phyloP scores from a whole-genome alignment of 30 jellyfish, hydroid and myxozoan genomes.

The Phacellophora camtschatica region DNA sequence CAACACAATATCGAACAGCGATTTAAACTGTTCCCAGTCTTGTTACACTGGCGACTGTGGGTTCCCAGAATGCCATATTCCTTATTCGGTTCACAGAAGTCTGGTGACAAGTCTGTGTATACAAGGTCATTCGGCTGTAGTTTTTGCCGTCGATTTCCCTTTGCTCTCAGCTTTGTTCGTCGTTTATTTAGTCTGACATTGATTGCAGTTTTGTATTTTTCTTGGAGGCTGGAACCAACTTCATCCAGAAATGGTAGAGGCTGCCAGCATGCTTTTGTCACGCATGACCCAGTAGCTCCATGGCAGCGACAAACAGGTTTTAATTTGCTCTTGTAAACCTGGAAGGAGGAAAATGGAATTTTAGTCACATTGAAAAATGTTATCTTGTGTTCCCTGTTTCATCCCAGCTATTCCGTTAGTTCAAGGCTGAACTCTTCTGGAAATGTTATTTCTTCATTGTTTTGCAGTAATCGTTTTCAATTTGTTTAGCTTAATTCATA shows the following conservation, averaged over 20 bases:
- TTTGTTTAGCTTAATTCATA: no score
- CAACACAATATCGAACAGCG: conserved; percentile 70
- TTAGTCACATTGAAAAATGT: no score
- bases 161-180: conserved; percentile 59
- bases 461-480: no score
- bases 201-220: conserved; percentile 55
- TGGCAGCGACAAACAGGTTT: conserved; percentile 62
- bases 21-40: conserved; percentile 55
- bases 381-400: no score
- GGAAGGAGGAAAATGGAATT: no score
- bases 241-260: conserved; percentile 55
- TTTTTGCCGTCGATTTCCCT: conserved; percentile 27
- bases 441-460: no score
- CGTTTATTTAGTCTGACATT: conserved; percentile 60
- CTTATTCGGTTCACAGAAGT: conserved; percentile 79
- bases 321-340: conserved; percentile 44
- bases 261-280: conserved; percentile 84
- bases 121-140: conserved; percentile 53
- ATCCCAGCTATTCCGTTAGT: no score
- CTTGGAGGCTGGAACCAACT: conserved; percentile 51
- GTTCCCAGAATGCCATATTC: conserved; percentile 69
- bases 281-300: conserved; percentile 83
- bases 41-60: conserved; percentile 72
- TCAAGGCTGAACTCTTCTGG: no score
- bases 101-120: conserved; percentile 73